Conservation (phyloP, 2,113 vertebrate species). For the Zosterops pallidus region DNA sequence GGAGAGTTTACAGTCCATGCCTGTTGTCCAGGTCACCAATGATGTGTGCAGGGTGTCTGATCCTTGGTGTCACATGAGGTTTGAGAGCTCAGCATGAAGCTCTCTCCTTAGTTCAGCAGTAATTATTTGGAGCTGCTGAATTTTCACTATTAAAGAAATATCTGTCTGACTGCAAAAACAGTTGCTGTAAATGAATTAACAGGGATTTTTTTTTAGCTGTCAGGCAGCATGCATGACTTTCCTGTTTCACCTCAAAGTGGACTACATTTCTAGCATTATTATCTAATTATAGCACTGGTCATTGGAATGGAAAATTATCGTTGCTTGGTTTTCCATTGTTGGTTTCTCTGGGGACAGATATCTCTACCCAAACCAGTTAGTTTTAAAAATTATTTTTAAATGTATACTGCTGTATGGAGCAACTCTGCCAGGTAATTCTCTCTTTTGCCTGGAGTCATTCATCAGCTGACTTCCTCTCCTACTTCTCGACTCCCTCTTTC, state of each 20-base stretch:
- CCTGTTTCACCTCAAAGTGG: background rate
- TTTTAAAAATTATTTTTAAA: conserved; percentile 7
- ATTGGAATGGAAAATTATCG: conserved; percentile 6
- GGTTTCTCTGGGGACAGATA: background rate
- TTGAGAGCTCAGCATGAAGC: background rate
- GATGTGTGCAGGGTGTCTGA: background rate
- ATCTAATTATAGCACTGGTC: conserved; percentile 22
- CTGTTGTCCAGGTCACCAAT: background rate
- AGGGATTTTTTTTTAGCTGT: background rate
- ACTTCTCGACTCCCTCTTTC: background rate
- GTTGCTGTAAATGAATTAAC: background rate
- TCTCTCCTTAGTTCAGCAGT: background rate
- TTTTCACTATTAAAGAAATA: background rate
- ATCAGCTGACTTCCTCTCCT: background rate
- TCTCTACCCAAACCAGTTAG: background rate
- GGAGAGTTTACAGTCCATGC: background rate
- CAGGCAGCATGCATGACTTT: background rate
- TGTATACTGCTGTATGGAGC: background rate
- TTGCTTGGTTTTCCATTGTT: background rate
- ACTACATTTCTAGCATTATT: background rate
- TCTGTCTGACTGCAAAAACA: background rate
- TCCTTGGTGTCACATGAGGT: background rate
- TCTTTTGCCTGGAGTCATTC: background rate
- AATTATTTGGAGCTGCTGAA: background rate
- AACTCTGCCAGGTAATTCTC: conserved; percentile 4